Base-by-base conservation (phyloP, 2,797 vertebrate genomes). In the Lepidocolaptes lacrymiger region DNA sequence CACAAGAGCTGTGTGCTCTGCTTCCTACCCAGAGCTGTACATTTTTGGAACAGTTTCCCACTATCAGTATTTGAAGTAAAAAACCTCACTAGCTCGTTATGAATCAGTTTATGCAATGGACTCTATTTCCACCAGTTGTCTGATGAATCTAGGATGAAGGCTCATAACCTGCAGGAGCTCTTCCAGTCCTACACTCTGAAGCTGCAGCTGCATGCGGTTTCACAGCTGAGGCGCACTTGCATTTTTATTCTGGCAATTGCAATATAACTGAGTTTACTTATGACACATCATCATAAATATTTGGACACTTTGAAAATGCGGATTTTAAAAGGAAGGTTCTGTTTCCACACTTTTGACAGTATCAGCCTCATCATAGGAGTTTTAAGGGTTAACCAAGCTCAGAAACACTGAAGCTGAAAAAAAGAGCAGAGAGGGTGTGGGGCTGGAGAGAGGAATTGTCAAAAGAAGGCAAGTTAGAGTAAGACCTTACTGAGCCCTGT, bases 351-450 rank as follows among this genome's bases (percentile, higher is more conserved):
- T 88, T 80, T 17, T 39, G 46, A 27, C 46, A n/a, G 10, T n/a
- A 32, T 44, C 48, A 56, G 10, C 14, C 9, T 91, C 36, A 9
- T 64, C 34, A 6, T 4, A 71, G 62, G 88, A 28, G 51, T 95
- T 92, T 92, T 69, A 91, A 88, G 81, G 95, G 89, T 97, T 96
- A 96, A 96, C 14, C 8, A 39, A 71, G 36, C 81, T 84, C 75
- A 81, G 79, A 82, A 92, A 73, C 73, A 73, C 14, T 41, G 73
- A 48, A 69, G 49, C 30, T 89, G 59, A 83, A 85, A 91, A 91
- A 91, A 69, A 22, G 39, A 72, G 34, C 36, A 34, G 48, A 27
- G 84, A 69, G 83, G 67, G 75, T 92, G 61, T 58, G 55, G 92
- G 55, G 66, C 21, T 88, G 72, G 75, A 94, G 30, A 44, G 80